A percentile compares a stretch with the other conserved stretches of the same genome.
Conservation (phyloP, 1,140 invertebrate genomes). For the Aphaenogaster floridana region DNA sequence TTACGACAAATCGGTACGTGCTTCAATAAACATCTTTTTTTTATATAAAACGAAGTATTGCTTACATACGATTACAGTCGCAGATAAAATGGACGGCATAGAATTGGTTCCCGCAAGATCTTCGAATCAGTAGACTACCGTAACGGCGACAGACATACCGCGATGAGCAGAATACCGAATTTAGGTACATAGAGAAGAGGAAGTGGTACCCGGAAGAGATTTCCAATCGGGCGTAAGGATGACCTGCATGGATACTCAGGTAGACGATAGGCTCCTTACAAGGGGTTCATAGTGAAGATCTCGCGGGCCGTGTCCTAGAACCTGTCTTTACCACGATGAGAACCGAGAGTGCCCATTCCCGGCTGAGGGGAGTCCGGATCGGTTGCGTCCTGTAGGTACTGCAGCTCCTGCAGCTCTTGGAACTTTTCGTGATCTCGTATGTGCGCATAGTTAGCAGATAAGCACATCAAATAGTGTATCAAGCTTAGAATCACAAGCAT, state of each 20-base stretch:
- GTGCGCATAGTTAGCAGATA: conserved; percentile 98
- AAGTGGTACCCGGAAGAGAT: conserved; percentile 64
- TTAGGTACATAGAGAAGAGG: conserved; percentile 71
- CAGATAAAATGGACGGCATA: conserved; percentile 83
- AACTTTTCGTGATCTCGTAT: conserved; percentile 97
- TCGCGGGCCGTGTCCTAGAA: conserved; percentile 94
- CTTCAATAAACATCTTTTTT: conserved; percentile 43
- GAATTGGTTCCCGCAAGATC: conserved; percentile 84
- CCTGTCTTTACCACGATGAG: conserved; percentile 91
- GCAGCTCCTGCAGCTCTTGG: conserved; percentile 95
- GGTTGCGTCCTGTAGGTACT: conserved; percentile 94
- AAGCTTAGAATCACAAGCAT: conserved; percentile 95
- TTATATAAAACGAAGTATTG: conserved; percentile 69
- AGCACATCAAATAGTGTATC: conserved; percentile 97
- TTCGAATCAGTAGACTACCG: conserved; percentile 77
- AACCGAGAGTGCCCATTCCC: conserved; percentile 82
- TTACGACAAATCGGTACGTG: neutral
- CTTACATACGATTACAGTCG: conserved; percentile 78
- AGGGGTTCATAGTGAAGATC: conserved; percentile 87
- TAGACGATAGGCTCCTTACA: conserved; percentile 67
- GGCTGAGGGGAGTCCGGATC: conserved; percentile 87
- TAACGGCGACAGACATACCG: conserved; percentile 32
- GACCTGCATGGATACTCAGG: neutral
- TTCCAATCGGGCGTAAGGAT: conserved; percentile 42
- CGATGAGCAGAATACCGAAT: conserved; percentile 74